phyloP scores from a whole-genome alignment of 1,140 invertebrate genomes.

The Parapsyche elsis region DNA sequence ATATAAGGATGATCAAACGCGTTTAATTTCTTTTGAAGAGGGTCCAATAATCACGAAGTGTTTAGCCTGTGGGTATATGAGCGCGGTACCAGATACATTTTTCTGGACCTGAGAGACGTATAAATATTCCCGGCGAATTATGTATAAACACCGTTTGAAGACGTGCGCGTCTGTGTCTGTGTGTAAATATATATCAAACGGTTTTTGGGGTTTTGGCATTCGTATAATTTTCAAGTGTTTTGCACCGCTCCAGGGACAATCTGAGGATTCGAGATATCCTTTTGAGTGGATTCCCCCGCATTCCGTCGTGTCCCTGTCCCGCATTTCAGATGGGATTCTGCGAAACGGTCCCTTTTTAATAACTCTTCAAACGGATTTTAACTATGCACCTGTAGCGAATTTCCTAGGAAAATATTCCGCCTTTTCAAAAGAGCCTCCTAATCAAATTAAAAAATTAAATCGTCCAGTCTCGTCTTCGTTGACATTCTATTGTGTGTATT shows the following conservation, averaged over 20 bases:
- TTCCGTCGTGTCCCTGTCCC: slow-evolving; percentile 23
- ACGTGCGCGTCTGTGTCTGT: too few species aligned
- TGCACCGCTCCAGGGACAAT: slow-evolving; percentile 46
- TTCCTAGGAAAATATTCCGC: slow-evolving; percentile 19
- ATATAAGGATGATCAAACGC: slow-evolving; percentile 37
- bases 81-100: slow-evolving; percentile 18
- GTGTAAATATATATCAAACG: slow-evolving; percentile 29
- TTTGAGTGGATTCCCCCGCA: slow-evolving; percentile 34
- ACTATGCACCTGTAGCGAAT: background rate
- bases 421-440: background rate
- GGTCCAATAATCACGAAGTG: slow-evolving; percentile 39
- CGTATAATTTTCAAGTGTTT: slow-evolving; percentile 41
- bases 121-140: slow-evolving; percentile 29
- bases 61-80: slow-evolving; percentile 17
- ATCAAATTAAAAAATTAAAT: background rate
- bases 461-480: background rate
- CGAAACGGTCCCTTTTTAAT: slow-evolving; percentile 24
- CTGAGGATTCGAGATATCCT: slow-evolving; percentile 34
- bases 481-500: slow-evolving; percentile 1
- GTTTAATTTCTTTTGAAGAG: slow-evolving; percentile 45
- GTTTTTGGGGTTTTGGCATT: slow-evolving; percentile 35
- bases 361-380: slow-evolving; percentile 19
- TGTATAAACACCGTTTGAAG: slow-evolving; percentile 27
- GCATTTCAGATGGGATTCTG: slow-evolving; percentile 1
- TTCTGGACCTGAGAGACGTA: slow-evolving; percentile 24